Conservation (phyloP, 2,888 invertebrate species). For the Ischnus inquisitorius region DNA sequence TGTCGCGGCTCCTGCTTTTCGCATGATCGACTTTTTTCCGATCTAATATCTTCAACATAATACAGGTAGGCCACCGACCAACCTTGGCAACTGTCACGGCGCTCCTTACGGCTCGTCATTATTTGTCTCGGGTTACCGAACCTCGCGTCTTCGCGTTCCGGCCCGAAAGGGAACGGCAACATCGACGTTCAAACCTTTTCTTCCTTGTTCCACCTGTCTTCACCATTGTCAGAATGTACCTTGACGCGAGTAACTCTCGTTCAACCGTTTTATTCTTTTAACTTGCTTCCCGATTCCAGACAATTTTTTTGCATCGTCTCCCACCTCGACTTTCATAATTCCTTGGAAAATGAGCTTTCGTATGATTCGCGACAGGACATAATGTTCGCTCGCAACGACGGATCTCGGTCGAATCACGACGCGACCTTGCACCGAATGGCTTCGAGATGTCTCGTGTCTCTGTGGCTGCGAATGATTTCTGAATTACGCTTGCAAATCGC, state of each 20-base stretch:
- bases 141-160: constrained; percentile 37
- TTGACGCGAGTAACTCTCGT: constrained; percentile 42
- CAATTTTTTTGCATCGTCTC: too few species aligned
- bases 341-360: background rate
- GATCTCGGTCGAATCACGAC: constrained; percentile 32
- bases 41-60: constrained; percentile 27
- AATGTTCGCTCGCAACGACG: background rate
- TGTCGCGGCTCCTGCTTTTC: constrained; percentile 63
- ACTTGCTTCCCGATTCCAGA: background rate
- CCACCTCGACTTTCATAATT: background rate
- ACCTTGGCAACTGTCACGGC: constrained; percentile 58
- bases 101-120: constrained; percentile 66
- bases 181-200: constrained; percentile 31
- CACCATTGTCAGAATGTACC: constrained; percentile 60
- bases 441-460: constrained; percentile 51
- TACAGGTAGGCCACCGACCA: constrained; percentile 10
- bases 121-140: constrained; percentile 70
- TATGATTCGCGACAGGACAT: constrained; percentile 14
- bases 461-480: constrained; percentile 59
- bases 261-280: background rate
- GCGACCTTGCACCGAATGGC: constrained; percentile 59
- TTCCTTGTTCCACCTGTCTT: constrained; percentile 60
- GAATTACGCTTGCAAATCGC: constrained; percentile 63
- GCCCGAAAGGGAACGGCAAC: constrained; percentile 32
- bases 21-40: constrained; percentile 70